Base-by-base conservation (phyloP, 2,888 invertebrate genomes). In the Caenorhabditis becei region DNA sequence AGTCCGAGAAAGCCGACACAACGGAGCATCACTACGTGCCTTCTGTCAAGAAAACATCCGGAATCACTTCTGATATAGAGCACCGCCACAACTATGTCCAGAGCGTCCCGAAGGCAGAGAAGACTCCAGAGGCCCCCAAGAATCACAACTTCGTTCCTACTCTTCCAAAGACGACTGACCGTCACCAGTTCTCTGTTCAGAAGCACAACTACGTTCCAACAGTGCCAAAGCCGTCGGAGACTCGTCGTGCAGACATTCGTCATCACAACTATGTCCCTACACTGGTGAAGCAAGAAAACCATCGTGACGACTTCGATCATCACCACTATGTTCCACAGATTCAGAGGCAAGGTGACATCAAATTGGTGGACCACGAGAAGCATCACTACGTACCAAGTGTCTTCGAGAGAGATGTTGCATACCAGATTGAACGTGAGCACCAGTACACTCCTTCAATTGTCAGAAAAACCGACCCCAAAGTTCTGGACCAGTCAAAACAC, bases 111-210 rank as follows among this genome's bases (percentile, higher is more conserved):
- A 23, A 56, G 23, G 74, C 72, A n/a, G n/a, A 24, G 1, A 23
- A 53, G 2, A 53, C 53, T 37, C 59, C 53, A 28, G 49, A 69
- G 16, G 24, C 26, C 2, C 51, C 61, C 2, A 56, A 66, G n/a
- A 54, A 66, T 14, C 80, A 80, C 66, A 53, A 77, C 18, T 80
- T 54, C 49, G 71, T 72, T n/a, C 80, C 80, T 23, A n/a, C 71
- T 5, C 26, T 75, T 23, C 75, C 66, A n/a, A 66, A 53, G 23
- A 1, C 59, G 0, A 1, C 65, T 4, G 37, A 61, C 8, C 41
- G 26, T 11, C 41, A 44, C 7, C 49, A 23, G 8, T 24, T 11
- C 14, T 53, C 51, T 24, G 18, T 61, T 24, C 53, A 41, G 41
- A 75, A 75, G 23, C 75, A 75, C 20, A 75, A 44, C 24, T 75